These are phyloP conservation scores for Proteles cristata DNA, from an alignment of 2,113 vertebrate species.

Conservation along the genomic window DNA sequence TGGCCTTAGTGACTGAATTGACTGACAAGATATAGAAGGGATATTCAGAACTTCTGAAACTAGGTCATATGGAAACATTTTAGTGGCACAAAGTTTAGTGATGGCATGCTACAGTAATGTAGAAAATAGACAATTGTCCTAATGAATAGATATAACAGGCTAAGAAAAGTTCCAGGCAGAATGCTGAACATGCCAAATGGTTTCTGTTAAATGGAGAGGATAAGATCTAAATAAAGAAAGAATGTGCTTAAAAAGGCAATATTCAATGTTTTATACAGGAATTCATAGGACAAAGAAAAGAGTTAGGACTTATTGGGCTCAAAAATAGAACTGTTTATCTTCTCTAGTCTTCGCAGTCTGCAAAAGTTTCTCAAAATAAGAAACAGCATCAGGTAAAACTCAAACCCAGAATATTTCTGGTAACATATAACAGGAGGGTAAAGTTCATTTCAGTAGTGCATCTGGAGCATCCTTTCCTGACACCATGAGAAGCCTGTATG, in stretches of 20 bases:
- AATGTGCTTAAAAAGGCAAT: not conserved
- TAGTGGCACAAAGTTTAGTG: not conserved
- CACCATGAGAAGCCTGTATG: not conserved
- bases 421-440: not conserved
- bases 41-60: not conserved
- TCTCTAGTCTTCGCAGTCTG: not conserved
- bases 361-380: constrained; percentile 37
- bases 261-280: not conserved
- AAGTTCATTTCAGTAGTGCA: not conserved
- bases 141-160: not conserved
- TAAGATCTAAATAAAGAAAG: not conserved
- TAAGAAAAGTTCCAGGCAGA: not conserved
- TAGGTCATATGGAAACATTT: not conserved
- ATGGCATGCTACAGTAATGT: not conserved
- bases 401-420: not conserved
- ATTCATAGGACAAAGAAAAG: not conserved
- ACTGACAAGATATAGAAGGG: not conserved
- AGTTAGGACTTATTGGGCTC: not conserved
- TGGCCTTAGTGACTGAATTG: not conserved
- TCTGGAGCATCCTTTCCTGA: not conserved
- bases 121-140: not conserved
- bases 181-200: not conserved
- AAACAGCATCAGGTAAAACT: not conserved
- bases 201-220: not conserved
- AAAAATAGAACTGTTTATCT: constrained; percentile 46